phyloP scores from a whole-genome alignment of 2,113 vertebrate species.

The Ictalurus punctatus region DNA sequence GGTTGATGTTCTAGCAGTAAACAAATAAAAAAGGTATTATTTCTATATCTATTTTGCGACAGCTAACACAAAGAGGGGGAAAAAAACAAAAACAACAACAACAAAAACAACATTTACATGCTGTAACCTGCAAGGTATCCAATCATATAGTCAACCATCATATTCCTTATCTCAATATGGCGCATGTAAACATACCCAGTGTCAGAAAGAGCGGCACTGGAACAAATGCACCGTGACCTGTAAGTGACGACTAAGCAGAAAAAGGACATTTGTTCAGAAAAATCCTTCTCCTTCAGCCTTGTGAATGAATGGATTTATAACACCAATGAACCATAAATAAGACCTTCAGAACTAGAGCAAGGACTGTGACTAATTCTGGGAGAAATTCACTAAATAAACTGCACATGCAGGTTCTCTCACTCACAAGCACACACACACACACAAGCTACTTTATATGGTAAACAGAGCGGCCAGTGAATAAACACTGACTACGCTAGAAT shows the following conservation, averaged over 20 bases:
- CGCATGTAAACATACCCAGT: background rate
- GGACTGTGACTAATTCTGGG: constrained; percentile 12
- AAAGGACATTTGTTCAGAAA: background rate
- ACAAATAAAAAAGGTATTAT: background rate
- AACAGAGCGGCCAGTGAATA: constrained; percentile 24
- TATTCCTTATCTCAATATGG: background rate
- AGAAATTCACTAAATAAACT: background rate
- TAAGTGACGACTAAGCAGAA: background rate
- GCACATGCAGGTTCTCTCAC: background rate
- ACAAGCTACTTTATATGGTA: constrained; percentile 5
- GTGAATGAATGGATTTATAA: constrained; percentile 7
- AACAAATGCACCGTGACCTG: background rate
- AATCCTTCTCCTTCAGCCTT: background rate
- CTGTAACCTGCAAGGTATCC: background rate
- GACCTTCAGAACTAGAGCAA: constrained; percentile 29
- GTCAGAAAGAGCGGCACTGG: background rate
- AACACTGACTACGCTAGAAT: constrained; percentile 24
- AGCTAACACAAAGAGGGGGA: background rate
- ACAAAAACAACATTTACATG: background rate
- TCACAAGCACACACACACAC: constrained; percentile 2
- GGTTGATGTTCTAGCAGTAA: background rate
- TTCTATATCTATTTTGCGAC: background rate
- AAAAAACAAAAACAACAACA: background rate
- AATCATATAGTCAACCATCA: background rate
- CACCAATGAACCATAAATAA: background rate